Evolutionary conservation across 2,888 invertebrate species (phyloP).

Genomic region (Linyphia triangularis): DNA sequence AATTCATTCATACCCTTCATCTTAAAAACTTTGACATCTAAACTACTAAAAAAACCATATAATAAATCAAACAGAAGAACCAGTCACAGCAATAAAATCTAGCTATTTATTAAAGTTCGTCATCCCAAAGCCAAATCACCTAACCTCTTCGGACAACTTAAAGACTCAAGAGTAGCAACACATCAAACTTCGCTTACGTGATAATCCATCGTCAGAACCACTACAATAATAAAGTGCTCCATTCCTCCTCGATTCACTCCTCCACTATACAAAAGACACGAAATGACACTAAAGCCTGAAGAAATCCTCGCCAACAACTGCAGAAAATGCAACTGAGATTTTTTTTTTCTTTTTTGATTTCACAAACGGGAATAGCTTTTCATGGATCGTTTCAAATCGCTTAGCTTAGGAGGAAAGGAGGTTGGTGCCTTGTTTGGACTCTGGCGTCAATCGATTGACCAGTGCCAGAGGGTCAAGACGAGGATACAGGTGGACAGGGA

Average conservation of each 20-base stretch:
- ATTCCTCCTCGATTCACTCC: not conserved
- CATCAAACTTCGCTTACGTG: not conserved
- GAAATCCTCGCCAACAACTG: not conserved
- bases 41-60: too few relatives aligned
- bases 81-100: too few relatives aligned
- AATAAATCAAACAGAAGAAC: too few relatives aligned
- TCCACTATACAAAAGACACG: not conserved
- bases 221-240: slow-evolving; percentile 1
- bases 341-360: not conserved
- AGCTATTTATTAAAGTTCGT: too few relatives aligned
- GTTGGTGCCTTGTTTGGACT: not conserved
- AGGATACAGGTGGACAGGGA: too few relatives aligned
- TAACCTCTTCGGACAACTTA: not conserved
- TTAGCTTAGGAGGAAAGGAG: not conserved
- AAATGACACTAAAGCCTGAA: slow-evolving; percentile 1
- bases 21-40: too few relatives aligned
- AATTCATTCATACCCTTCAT: too few relatives aligned
- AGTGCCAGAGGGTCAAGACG: not conserved
- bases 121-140: too few relatives aligned
- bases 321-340: not conserved
- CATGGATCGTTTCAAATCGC: slow-evolving; percentile 26
- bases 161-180: not conserved
- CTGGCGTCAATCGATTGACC: not conserved
- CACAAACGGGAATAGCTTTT: slow-evolving; percentile 31
- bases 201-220: too few relatives aligned